These are phyloP conservation scores for Crocodylus rhombifer DNA, from an alignment of 2,797 vertebrate species.

Conservation along the genomic window DNA sequence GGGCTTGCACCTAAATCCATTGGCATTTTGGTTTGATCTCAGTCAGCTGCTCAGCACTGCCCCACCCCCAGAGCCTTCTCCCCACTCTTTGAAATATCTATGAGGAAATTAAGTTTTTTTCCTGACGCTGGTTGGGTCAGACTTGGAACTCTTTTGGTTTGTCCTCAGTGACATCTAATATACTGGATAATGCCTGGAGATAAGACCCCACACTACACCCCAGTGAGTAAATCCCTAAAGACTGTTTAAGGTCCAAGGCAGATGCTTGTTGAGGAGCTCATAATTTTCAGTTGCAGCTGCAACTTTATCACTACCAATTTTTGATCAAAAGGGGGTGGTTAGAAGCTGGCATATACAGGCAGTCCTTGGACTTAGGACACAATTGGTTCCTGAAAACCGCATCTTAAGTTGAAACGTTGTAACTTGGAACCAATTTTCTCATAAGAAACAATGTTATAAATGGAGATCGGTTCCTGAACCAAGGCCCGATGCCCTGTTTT, in stretches of 20 bases:
- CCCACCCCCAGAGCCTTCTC: no score
- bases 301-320: neutral
- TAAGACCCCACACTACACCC: neutral
- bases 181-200: neutral
- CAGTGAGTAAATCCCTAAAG: neutral
- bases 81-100: neutral
- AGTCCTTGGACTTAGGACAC: neutral
- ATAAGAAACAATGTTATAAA: no score
- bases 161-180: neutral
- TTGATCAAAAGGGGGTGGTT: neutral
- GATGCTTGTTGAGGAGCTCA: neutral
- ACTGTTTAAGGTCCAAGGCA: neutral
- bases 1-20: neutral
- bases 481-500: no score
- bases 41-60: neutral
- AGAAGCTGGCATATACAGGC: neutral
- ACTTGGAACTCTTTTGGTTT: neutral
- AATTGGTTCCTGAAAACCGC: no score
- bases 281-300: neutral
- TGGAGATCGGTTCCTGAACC: no score
- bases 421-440: no score
- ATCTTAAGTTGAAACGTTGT: no score
- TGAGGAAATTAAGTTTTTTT: neutral
- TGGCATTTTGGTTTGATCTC: neutral
- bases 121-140: neutral